Conservation (phyloP, 2,113 vertebrate species). For the Oxyura jamaicensis region DNA sequence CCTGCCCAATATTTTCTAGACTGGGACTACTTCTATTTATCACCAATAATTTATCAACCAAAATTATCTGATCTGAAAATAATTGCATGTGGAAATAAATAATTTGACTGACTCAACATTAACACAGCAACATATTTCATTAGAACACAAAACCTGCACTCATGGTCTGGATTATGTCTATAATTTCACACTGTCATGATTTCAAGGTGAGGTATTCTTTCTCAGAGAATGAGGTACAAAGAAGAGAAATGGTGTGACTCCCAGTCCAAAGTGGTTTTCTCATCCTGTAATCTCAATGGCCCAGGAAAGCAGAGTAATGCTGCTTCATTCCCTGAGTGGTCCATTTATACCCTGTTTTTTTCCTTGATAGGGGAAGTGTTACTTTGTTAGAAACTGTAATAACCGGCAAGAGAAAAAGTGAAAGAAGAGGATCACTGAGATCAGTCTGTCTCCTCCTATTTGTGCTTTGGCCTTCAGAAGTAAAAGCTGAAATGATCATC, state of each 20-base stretch:
- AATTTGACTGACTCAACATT: neutral
- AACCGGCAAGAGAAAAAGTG: neutral
- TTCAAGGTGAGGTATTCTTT: neutral
- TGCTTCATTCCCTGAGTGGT: neutral
- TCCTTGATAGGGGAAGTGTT: neutral
- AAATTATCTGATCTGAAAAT: neutral
- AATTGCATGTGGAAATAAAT: neutral
- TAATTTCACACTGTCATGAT: neutral
- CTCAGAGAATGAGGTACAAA: neutral
- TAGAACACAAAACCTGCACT: neutral
- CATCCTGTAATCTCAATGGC: neutral
- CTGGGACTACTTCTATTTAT: neutral
- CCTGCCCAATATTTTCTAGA: neutral
- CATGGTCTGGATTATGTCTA: rapidly evolving
- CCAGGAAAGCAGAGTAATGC: neutral
- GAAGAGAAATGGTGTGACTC: neutral
- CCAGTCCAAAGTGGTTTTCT: neutral
- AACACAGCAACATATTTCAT: neutral
- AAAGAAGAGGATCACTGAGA: neutral
- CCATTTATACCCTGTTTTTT: rapidly evolving
- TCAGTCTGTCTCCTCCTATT: neutral
- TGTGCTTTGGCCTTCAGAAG: neutral
- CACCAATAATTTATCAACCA: neutral
- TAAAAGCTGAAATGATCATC: neutral
- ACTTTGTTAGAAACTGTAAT: neutral